phyloP scores from a whole-genome alignment of 2,113 vertebrate genomes.

The Mungos mungo region DNA sequence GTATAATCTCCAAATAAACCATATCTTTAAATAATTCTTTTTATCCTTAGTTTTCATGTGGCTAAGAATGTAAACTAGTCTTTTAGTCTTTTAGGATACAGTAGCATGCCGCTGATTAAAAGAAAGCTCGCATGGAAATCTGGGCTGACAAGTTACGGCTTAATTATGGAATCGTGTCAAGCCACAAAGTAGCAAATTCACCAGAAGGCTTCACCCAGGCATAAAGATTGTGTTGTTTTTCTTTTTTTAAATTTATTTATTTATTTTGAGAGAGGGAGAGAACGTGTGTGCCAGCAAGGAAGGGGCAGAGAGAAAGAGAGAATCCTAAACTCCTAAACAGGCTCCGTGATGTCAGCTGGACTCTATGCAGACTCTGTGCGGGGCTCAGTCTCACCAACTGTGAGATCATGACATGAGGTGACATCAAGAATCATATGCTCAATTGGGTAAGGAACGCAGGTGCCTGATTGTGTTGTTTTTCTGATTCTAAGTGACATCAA shows the following conservation, averaged over 20 bases:
- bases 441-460: no score
- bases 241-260: no score
- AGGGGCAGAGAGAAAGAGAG: no score
- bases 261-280: no score
- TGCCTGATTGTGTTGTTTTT: background rate
- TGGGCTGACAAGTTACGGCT: background rate
- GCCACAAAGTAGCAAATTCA: background rate
- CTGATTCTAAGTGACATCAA: background rate
- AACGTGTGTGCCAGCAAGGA: no score
- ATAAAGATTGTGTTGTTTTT: background rate
- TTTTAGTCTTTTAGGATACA: background rate
- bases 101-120: background rate
- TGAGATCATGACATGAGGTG: no score
- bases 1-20: background rate
- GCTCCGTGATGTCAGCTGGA: no score
- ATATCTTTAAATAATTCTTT: background rate
- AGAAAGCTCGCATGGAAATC: background rate
- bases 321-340: no score
- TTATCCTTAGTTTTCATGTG: background rate
- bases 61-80: background rate
- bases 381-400: no score
- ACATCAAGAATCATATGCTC: no score
- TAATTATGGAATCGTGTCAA: background rate
- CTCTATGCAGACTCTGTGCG: no score
- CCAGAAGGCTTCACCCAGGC: background rate